Evolutionary conservation across 2,888 invertebrate species (phyloP), one percentile per base, ranked within the genome.

Genomic region (Nesidiocoris tenuis): DNA sequence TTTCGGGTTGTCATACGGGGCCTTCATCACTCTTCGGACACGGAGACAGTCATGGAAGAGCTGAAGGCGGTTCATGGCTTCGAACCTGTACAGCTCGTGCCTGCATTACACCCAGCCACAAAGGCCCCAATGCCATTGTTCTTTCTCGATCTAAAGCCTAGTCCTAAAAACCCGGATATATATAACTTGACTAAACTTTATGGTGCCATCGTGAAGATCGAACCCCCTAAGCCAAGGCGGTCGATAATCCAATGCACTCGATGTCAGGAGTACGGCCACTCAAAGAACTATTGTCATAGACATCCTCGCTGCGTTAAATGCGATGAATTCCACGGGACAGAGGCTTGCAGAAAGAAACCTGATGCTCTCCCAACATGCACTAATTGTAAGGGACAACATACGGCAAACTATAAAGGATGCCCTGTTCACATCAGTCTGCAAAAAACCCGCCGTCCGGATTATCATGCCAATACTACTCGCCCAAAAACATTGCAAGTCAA

Each of bases 91-190:
- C 19, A 18, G 19, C 17, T 12, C 2, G 18, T 21, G 12, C 19
- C 61, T 12, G 21, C 12, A 19, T 22, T 18, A 1, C 22, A 63
- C n/a, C 63, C 63, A 21, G 63, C 22, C 1, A 63, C 19, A 9
- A 63, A 63, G 1, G 19, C 7, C 1, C 22, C 22, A n/a, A 19
- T 21, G 5, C 22, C 63, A 21, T n/a, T 63, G 22, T 63, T 63
- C 7, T 63, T 63, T n/a, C 22, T 63, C 16, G 63, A 23, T 22
- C 63, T 63, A 0, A 63, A 63, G 22, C 63, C 63, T n/a, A 9
- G 21, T 7, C 2, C 22, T 1, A 63, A 63, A 63, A 63, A 63
- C 7, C 1, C 63, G 12, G 19, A 18, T 5, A 63, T 22, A 0
- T 63, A 63, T 7, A 9, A 21, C 2, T 1, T 63, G 22, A 18